Base-by-base conservation (phyloP, 1,140 invertebrate species). In the Trichonephila clavipes region DNA sequence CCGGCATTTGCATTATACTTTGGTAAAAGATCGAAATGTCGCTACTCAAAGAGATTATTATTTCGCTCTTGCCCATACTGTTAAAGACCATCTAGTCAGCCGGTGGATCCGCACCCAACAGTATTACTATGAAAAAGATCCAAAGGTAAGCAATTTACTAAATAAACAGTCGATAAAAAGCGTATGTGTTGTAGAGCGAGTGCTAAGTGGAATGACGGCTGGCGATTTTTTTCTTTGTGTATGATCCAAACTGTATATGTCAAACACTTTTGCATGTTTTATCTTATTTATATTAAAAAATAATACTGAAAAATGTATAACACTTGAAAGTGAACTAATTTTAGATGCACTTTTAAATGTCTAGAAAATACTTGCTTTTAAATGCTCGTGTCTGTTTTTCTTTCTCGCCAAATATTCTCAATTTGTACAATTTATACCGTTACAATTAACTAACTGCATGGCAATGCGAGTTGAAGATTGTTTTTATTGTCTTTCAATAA, bases 61-160 rank as follows among this genome's bases (percentile, higher is more conserved):
- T 96, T 99, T 99, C 95, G 98, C 99, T 81, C 96, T 99, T 94
- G 99, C 99, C 5, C 98, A 99, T 96, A 99, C 98, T 88, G 99
- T 99, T 94, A 98, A 98, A 95, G 99, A 99, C 96, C 99, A 99
- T 96, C 97, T 99, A 94, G 99, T 99, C 4, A 98, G 98, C 16
- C 97, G 99, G 96, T 99, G 99, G 99, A 99, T 99, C 95, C 97
- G 99, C 91, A 99, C 99, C 44, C 99, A 99, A 96, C 99, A 99
- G 96, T 97, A 99, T 96, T 99, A 99, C 96, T 99, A 99, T 96
- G 99, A 99, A 95, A 99, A 98, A 95, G 99, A 99, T 96, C 99
- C 99, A 82, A 99, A 99, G 98, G 99, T 99, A 97, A 96, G 86
- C 34, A 64, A 40, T 62, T 77, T 24, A 12, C 21, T 66, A n/a